Conservation (phyloP, 1,140 invertebrate species). For the Ooceraea biroi region DNA sequence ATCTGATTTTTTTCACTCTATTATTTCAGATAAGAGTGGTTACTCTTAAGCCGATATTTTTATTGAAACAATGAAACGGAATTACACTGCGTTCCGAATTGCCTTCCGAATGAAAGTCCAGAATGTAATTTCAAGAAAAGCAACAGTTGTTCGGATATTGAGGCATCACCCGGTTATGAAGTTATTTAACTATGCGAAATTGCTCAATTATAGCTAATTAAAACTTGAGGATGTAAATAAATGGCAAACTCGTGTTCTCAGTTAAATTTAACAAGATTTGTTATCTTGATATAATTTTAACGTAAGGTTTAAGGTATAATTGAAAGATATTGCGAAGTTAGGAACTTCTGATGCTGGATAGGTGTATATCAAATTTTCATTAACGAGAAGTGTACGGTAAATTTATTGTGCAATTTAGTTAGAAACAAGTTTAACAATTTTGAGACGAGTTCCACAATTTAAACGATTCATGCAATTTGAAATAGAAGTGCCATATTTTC, state of each 20-base stretch:
- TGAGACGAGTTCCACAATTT: background rate
- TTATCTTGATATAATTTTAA: slow-evolving; percentile 12
- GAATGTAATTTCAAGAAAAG: slow-evolving; percentile 27
- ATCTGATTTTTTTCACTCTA: too few species aligned
- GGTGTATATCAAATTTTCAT: background rate
- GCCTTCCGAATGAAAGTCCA: background rate
- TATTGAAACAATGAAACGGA: too few species aligned
- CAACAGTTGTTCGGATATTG: slow-evolving; percentile 6
- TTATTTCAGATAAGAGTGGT: too few species aligned
- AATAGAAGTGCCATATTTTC: background rate
- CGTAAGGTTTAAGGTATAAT: slow-evolving; percentile 7
- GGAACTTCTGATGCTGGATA: slow-evolving; percentile 9
- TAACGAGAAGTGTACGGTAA: background rate
- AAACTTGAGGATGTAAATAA: slow-evolving; percentile 24
- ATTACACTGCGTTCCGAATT: background rate
- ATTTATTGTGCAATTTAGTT: background rate
- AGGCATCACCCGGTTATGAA: background rate
- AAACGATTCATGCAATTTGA: slow-evolving; percentile 16
- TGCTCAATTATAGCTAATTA: slow-evolving; percentile 9
- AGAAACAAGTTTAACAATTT: background rate
- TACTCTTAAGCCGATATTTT: too few species aligned
- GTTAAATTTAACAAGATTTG: slow-evolving; percentile 5
- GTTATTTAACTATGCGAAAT: slow-evolving; percentile 41
- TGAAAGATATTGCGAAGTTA: slow-evolving; percentile 7
- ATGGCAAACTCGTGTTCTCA: slow-evolving; percentile 1